Conservation (phyloP, 2,113 vertebrate species). For the Archilochus colubris region DNA sequence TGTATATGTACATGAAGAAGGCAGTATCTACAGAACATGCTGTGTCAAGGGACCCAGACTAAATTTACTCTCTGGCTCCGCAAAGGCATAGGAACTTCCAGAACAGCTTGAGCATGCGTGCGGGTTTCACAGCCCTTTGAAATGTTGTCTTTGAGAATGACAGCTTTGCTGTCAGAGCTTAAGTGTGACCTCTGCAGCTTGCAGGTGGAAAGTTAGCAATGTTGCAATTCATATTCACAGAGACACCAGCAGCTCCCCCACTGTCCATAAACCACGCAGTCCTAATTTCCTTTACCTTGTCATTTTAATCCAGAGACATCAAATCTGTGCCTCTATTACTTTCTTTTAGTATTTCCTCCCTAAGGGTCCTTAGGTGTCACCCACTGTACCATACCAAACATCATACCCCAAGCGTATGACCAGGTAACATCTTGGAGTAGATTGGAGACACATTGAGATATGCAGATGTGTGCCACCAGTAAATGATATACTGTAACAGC, state of each 20-base stretch:
- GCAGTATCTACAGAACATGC: background rate
- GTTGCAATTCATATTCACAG: background rate
- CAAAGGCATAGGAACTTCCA: background rate
- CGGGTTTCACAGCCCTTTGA: background rate
- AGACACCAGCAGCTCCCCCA: background rate
- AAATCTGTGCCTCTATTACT: background rate
- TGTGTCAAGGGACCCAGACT: background rate
- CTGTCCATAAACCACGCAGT: background rate
- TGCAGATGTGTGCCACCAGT: background rate
- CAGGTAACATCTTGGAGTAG: background rate
- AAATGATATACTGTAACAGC: background rate
- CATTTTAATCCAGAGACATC: background rate
- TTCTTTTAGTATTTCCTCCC: background rate
- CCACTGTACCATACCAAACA: background rate
- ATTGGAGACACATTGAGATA: background rate
- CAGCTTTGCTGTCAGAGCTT: background rate
- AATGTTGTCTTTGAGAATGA: background rate
- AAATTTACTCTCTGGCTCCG: background rate
- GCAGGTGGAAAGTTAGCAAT: background rate
- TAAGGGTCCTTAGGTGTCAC: background rate
- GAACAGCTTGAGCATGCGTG: background rate
- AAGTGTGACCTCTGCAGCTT: background rate
- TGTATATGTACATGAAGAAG: background rate
- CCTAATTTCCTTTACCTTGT: background rate
- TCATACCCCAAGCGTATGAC: background rate